Percentiles rank a stretch among this genome's conserved stretches.
Evolutionary conservation across 1,140 invertebrate species (phyloP).

Genomic region (Temnothorax longispinosus): DNA sequence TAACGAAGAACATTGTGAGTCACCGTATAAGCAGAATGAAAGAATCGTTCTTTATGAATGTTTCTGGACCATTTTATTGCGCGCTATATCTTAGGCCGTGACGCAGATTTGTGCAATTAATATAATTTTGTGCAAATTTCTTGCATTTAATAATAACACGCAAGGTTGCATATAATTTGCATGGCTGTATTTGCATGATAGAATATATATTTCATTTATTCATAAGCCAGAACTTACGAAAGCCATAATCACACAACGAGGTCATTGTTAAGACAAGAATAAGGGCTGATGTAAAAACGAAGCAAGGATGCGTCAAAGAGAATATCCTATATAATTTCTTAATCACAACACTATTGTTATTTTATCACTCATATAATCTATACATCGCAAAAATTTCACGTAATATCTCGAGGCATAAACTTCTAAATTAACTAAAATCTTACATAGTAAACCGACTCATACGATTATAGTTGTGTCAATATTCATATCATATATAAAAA

Average conservation of each 20-base stretch:
- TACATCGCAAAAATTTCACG: background rate
- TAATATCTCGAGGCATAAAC: background rate
- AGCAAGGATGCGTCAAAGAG: background rate
- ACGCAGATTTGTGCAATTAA: slow-evolving; percentile 36
- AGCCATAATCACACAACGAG: slow-evolving; percentile 71
- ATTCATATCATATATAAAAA: background rate
- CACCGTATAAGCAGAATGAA: slow-evolving; percentile 5
- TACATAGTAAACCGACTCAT: background rate
- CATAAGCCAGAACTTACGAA: slow-evolving; percentile 61
- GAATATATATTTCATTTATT: slow-evolving; percentile 74
- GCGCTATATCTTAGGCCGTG: background rate
- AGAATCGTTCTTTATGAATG: slow-evolving; percentile 24
- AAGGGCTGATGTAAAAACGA: background rate
- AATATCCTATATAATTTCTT: background rate
- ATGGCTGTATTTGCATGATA: slow-evolving; percentile 8
- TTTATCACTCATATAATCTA: background rate
- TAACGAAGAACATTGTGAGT: slow-evolving; percentile 16
- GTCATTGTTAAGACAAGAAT: slow-evolving; percentile 59
- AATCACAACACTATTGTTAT: background rate
- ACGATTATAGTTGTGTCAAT: background rate
- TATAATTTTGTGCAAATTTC: slow-evolving; percentile 8
- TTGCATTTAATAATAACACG: slow-evolving; percentile 15
- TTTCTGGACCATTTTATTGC: slow-evolving; percentile 18
- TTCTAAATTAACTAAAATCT: background rate
- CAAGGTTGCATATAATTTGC: slow-evolving; percentile 55